Base-by-base conservation (phyloP, 1,140 invertebrate species). In the Sitophilus oryzae region DNA sequence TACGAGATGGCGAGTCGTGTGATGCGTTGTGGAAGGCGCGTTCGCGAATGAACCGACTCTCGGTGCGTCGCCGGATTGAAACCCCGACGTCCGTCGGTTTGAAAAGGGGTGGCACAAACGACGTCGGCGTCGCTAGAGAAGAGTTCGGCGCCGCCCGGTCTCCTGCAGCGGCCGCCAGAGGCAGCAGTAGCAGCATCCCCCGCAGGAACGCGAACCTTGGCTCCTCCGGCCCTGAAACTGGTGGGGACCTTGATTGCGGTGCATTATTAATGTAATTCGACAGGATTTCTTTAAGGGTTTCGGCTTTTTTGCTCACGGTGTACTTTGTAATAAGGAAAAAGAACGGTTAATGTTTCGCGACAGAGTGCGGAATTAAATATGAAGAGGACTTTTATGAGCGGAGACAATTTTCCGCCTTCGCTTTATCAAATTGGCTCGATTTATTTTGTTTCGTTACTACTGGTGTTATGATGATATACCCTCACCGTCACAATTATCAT, bases 81-180 rank as follows among this genome's bases (percentile, higher is more conserved):
- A 43, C 36, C n/a, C n/a, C n/a, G n/a, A n/a, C 35, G 52, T 45
- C 50, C 41, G 52, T 25, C 55, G 55, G n/a, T 52, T 55, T 56
- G 36, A n/a, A n/a, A n/a, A 56, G 47, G 48, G 52, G 48, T 21
- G 59, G n/a, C n/a, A n/a, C n/a, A 52, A 52, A 52, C 52, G 55
- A 54, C 59, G 59, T 54, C 52, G 47, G 51, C 55, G 58, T 60
- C 58, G 58, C 36, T 38, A 43, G 50, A 60, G 51, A 57, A 53
- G 55, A 44, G 54, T 50, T 44, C 46, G 59, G 56, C 59, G 59
- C 59, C 59, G 59, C 59, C 59, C 56, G 51, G 59, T 61, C 59
- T 61, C 50, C 45, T 40, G 54, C 46, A 56, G 45, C 53, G 46
- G 35, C 52, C 45, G 53, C 47, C 54, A 56, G 54, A 38, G 54